phyloP scores from a whole-genome alignment of 92 coral and sea anemone species.

The Bergia sp. region DNA sequence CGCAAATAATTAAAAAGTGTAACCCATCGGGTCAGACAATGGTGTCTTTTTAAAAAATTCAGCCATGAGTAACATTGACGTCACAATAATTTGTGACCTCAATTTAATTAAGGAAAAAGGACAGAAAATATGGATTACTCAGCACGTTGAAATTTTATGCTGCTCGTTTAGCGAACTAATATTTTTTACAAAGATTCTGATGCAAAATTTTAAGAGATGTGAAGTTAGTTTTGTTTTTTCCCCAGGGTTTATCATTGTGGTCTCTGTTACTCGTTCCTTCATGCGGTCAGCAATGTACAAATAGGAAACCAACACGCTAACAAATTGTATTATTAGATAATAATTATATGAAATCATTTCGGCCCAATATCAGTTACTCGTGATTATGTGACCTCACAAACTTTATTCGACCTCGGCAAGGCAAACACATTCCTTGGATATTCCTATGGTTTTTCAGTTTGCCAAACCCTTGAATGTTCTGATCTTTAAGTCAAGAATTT shows the following conservation, averaged over 20 bases:
- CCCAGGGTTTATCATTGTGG: no score
- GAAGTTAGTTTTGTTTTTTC: not conserved
- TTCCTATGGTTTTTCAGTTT: slow-evolving; percentile 1
- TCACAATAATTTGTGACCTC: not conserved
- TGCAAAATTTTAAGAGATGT: no score
- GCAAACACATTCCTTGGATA: not conserved
- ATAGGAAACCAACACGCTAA: not conserved
- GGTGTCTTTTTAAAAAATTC: not conserved
- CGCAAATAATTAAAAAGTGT: not conserved
- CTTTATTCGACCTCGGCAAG: not conserved
- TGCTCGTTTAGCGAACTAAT: not conserved
- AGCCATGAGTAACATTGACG: not conserved
- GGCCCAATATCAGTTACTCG: slow-evolving; percentile 14
- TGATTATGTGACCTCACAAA: not conserved
- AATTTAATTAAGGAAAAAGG: not conserved
- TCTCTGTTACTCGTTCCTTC: not conserved
- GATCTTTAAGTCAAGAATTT: not conserved
- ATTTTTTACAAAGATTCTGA: no score
- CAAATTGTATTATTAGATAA: not conserved
- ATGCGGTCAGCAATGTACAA: not conserved
- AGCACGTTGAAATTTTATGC: not conserved
- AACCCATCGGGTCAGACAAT: slow-evolving; percentile 14
- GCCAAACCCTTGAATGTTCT: not conserved
- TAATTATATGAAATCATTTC: not conserved
- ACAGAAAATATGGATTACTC: not conserved